Percentiles rank a stretch among this genome's conserved stretches.
These are phyloP conservation scores for Entomobrya proxima DNA, from an alignment of 2,888 invertebrate genomes.

Conservation along the genomic window DNA sequence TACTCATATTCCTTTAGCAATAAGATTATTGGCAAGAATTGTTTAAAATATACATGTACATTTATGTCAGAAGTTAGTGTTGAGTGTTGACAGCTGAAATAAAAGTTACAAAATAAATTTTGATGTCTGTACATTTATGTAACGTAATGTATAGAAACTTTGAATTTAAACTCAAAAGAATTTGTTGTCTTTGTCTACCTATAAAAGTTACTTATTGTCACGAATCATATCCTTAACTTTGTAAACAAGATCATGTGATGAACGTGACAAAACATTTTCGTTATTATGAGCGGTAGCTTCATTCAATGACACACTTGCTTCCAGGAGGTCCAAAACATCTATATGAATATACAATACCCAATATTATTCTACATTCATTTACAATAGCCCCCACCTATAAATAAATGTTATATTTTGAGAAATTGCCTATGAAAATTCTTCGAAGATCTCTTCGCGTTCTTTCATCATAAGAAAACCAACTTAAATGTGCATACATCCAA, in stretches of 20 bases:
- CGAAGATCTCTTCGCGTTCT: not conserved
- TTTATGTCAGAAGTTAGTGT: too few relatives aligned
- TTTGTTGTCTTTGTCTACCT: not conserved
- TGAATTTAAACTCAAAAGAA: not conserved
- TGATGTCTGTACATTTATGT: too few relatives aligned
- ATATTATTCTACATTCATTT: not conserved
- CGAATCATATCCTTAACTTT: not conserved
- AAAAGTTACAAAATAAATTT: too few relatives aligned
- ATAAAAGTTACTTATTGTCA: not conserved
- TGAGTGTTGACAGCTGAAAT: too few relatives aligned
- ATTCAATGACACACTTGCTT: not conserved
- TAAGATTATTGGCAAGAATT: too few relatives aligned
- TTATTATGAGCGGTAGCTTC: too few relatives aligned
- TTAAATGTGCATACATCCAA: constrained; percentile 47
- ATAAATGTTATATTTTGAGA: not conserved
- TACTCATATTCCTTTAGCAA: too few relatives aligned
- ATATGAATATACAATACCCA: not conserved
- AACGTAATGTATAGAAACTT: too few relatives aligned
- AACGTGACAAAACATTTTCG: not conserved
- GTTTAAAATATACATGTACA: too few relatives aligned
- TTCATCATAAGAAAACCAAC: constrained; percentile 35
- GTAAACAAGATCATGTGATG: not conserved
- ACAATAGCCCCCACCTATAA: not conserved
- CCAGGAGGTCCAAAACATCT: not conserved
- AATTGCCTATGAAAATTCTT: not conserved